phyloP scores from a whole-genome alignment of 2,888 invertebrate genomes.

The Agrilus mali region DNA sequence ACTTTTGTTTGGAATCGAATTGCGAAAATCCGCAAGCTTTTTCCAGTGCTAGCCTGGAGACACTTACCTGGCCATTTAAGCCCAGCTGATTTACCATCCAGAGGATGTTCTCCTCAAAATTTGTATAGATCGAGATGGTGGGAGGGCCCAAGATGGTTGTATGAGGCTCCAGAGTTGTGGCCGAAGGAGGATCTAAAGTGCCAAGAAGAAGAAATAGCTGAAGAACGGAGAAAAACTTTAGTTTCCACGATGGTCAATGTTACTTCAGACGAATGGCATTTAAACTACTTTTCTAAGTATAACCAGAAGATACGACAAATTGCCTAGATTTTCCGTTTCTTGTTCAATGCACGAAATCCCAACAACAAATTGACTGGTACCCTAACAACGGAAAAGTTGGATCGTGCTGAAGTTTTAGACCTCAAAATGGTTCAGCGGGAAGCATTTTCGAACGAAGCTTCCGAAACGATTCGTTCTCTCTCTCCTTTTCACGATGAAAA shows the following conservation, averaged over 20 bases:
- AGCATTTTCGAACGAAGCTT: too few species aligned
- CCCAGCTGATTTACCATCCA: slow-evolving; percentile 21
- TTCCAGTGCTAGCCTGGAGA: slow-evolving; percentile 13
- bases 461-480: too few species aligned
- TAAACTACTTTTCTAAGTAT: slow-evolving; percentile 12
- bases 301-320: slow-evolving; percentile 12
- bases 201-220: too few species aligned
- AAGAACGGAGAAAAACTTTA: too few species aligned
- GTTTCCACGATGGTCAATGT: too few species aligned
- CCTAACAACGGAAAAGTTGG: too few species aligned
- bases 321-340: slow-evolving; percentile 10
- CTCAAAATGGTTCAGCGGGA: too few species aligned
- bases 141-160: slow-evolving; percentile 21
- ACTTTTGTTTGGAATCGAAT: slow-evolving; percentile 19
- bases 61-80: slow-evolving; percentile 20
- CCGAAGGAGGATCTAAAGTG: slow-evolving; percentile 5
- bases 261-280: too few species aligned
- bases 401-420: too few species aligned
- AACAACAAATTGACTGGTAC: too few species aligned
- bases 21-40: slow-evolving; percentile 16
- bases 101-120: slow-evolving; percentile 18
- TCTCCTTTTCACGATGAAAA: too few species aligned
- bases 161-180: slow-evolving; percentile 12
- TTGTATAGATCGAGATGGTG: slow-evolving; percentile 23
- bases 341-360: too few species aligned